Evolutionary conservation across 2,888 invertebrate species (phyloP).

Genomic region (Eilema griseolum): DNA sequence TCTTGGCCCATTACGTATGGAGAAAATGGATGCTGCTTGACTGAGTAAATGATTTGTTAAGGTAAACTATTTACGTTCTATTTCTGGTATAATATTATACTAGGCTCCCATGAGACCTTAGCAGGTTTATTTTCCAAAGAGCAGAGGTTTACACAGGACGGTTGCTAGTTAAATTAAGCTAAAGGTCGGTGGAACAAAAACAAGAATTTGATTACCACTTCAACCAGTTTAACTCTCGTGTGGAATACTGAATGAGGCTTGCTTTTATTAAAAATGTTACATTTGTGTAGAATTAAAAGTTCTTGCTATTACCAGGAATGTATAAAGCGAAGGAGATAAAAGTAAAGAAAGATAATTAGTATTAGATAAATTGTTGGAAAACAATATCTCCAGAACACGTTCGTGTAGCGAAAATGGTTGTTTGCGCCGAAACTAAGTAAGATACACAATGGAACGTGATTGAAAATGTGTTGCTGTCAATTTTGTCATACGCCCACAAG

Average conservation of each 20-base stretch:
- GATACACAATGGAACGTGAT: constrained; percentile 46
- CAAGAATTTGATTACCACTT: constrained; percentile 67
- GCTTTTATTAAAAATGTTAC: constrained; percentile 23
- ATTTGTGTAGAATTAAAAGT: constrained; percentile 13
- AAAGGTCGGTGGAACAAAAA: constrained; percentile 62
- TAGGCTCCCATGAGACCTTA: constrained; percentile 53
- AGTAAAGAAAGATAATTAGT: constrained; percentile 14
- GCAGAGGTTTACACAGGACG: constrained; percentile 62
- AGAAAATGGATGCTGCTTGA: not conserved
- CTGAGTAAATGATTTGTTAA: not conserved
- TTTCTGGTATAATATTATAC: constrained; percentile 22
- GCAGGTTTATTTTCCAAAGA: constrained; percentile 53
- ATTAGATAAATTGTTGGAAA: constrained; percentile 17
- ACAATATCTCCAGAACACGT: constrained; percentile 18
- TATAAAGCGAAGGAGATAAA: constrained; percentile 7
- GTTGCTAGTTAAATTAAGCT: constrained; percentile 58
- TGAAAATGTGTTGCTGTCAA: constrained; percentile 31
- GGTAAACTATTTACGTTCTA: not conserved
- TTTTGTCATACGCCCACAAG: not conserved
- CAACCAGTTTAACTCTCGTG: constrained; percentile 48
- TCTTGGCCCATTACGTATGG: not conserved
- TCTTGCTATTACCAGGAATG: not conserved
- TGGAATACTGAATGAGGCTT: constrained; percentile 56
- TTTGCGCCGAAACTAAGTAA: constrained; percentile 34
- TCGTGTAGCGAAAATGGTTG: constrained; percentile 28